Base-by-base conservation (phyloP, 2,797 vertebrate genomes). In the Gastrophryne carolinensis region DNA sequence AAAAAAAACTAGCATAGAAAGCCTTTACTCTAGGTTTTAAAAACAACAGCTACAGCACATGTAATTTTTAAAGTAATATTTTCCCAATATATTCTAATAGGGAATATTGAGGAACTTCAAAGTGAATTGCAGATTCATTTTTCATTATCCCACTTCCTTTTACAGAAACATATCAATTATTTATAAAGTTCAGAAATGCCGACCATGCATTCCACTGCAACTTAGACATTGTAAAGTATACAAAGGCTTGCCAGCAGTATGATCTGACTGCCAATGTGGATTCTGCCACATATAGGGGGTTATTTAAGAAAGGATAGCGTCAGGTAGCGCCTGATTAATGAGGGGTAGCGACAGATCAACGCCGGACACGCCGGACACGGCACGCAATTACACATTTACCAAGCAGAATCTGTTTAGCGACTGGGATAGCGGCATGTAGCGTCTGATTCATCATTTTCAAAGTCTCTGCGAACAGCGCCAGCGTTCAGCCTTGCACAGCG, bases 141-240 rank as follows among this genome's bases (percentile, higher is more conserved):
- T 68, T 29, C 37, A 52, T 69, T 56, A 56, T 69, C 1, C 50
- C 11, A 5, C 50, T 69, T 69, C 21, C 52, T 54, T 52, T 63
- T 52, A 15, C 19, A 24, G 34, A 53, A 56, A 54, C 3, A 1
- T 37, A 57, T 69, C 7, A 39, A 69, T 69, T 69, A 57, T 69
- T 69, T 26, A 69, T 69, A 69, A 57, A 67, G 49, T 67, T 67
- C 64, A 67, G n/a, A 53, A 67, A 69, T 39, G 34, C 35, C 39
- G 66, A 57, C 66, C 52, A 41, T 68, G 65, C 65, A 68, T 57
- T 69, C 50, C 30, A 39, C 23, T 41, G 24, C 60, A 39, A 3
- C 37, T 63, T 15, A 39, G 8, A 63, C 37, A 39, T 39, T 44
- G 60, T 63, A 35, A 44, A 3, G 4, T 63, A 41, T 63, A 63